phyloP scores from a whole-genome alignment of 2,113 vertebrate genomes.

The Helogale parvula region DNA sequence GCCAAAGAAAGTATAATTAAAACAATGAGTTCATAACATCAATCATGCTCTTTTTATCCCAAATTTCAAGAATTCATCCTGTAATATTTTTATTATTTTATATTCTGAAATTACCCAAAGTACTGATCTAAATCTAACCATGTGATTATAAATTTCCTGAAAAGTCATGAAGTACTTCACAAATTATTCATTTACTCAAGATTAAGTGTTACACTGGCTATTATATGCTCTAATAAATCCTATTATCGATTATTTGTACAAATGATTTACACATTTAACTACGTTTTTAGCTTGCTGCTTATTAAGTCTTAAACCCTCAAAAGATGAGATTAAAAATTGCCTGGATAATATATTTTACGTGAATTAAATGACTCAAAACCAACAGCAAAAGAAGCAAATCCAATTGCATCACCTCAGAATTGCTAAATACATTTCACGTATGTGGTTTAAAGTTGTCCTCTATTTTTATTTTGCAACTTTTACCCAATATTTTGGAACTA shows the following conservation, averaged over 20 bases:
- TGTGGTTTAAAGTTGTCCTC: not conserved
- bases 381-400: constrained; percentile 5
- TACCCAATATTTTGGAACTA: not conserved
- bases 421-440: not conserved
- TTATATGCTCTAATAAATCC: constrained; percentile 59
- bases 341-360: constrained; percentile 39
- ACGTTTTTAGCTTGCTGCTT: constrained; percentile 41
- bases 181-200: constrained; percentile 71
- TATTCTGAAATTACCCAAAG: constrained; percentile 60
- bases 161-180: constrained; percentile 47
- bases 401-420: not conserved
- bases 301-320: constrained; percentile 51
- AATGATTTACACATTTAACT: constrained; percentile 57
- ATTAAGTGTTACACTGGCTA: constrained; percentile 38
- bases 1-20: not conserved
- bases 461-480: constrained; percentile 33
- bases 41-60: not conserved
- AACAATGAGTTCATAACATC: constrained; percentile 31
- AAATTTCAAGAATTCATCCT: constrained; percentile 41
- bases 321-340: constrained; percentile 42
- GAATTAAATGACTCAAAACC: constrained; percentile 43
- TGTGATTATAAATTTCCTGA: constrained; percentile 55
- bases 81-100: constrained; percentile 53
- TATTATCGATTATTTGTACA: constrained; percentile 58
- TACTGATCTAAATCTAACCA: constrained; percentile 60